These are phyloP conservation scores for Varanus komodoensis DNA, from an alignment of 2,113 vertebrate genomes.

Conservation along the genomic window DNA sequence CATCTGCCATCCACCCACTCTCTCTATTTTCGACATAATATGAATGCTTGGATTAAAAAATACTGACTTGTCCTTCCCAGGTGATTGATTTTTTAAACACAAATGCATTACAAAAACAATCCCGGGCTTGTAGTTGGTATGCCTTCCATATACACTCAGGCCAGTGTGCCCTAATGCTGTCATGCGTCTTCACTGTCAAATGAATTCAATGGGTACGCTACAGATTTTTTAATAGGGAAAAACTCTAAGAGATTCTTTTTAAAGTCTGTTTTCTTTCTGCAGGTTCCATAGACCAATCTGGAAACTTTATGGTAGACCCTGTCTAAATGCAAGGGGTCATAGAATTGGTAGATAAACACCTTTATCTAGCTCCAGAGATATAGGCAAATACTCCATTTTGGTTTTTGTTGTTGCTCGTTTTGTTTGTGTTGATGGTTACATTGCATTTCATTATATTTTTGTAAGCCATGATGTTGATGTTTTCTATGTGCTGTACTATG, in stretches of 20 bases:
- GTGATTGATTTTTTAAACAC: neutral
- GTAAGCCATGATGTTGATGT: no score
- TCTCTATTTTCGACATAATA: constrained; percentile 32
- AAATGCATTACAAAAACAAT: neutral
- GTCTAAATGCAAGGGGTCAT: neutral
- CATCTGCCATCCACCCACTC: neutral
- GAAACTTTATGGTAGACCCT: neutral
- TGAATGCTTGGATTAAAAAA: neutral
- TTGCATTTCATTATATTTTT: no score
- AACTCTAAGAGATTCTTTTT: neutral
- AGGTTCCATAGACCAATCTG: neutral
- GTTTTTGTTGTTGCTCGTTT: no score
- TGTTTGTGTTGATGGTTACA: no score
- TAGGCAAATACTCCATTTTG: no score
- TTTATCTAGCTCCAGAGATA: neutral
- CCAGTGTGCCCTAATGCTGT: neutral
- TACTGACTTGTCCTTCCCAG: constrained; percentile 32
- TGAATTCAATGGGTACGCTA: neutral
- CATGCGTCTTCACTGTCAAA: neutral
- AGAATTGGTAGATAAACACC: neutral
- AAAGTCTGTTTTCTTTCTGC: neutral
- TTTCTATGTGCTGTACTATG: no score
- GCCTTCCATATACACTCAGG: neutral
- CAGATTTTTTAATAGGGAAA: neutral
- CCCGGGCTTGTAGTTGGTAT: neutral